These are phyloP conservation scores for Cyanistes caeruleus DNA, from an alignment of 2,113 vertebrate genomes.

Conservation along the genomic window DNA sequence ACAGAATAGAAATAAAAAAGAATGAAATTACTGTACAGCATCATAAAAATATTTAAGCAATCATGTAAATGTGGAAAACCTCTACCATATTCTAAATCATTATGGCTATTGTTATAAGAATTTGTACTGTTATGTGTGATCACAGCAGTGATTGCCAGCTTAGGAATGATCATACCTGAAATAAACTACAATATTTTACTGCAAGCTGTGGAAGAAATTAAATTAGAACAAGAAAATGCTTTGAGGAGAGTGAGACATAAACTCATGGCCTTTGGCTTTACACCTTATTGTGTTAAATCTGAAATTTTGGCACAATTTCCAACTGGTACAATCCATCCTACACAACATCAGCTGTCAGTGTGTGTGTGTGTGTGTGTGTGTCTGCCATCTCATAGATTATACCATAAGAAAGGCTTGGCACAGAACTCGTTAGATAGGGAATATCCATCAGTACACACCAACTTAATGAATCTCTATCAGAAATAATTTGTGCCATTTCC, in stretches of 20 bases:
- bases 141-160: not conserved
- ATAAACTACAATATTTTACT: not conserved
- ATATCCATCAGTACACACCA: not conserved
- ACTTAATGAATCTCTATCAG: not conserved
- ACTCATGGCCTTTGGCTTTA: constrained; percentile 4
- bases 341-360: not conserved
- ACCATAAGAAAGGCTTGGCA: not conserved
- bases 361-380: not conserved
- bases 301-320: not conserved
- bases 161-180: not conserved
- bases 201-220: not conserved
- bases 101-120: not conserved
- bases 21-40: not conserved
- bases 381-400: not conserved
- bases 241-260: not conserved
- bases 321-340: not conserved
- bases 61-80: not conserved
- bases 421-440: not conserved
- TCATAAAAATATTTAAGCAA: constrained; percentile 7
- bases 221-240: not conserved
- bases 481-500: not conserved
- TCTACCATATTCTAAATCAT: not conserved
- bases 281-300: not conserved
- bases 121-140: not conserved
- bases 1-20: constrained; percentile 1